Percentiles rank a stretch among this genome's conserved stretches.
phyloP scores from a whole-genome alignment of 2,888 invertebrate genomes.

The Tetropium fuscum region DNA sequence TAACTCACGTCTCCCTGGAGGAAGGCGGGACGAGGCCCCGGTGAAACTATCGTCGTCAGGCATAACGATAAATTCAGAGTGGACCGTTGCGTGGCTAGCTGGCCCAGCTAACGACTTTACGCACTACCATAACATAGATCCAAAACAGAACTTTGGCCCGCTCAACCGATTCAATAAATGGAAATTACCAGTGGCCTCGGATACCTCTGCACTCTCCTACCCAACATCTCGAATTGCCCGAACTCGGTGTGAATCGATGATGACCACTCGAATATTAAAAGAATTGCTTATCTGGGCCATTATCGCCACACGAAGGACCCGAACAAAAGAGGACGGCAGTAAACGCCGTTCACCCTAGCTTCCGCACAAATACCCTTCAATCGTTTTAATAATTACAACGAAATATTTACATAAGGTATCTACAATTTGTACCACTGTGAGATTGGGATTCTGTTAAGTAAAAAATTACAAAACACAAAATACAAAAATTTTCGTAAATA shows the following conservation, averaged over 20 bases:
- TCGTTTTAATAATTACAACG: no score
- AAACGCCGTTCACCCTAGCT: background rate
- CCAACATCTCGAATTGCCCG: slow-evolving; percentile 16
- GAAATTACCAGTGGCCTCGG: slow-evolving; percentile 40
- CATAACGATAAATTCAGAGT: slow-evolving; percentile 63
- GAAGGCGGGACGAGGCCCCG: slow-evolving; percentile 46
- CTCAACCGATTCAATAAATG: slow-evolving; percentile 44
- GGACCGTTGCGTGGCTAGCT: slow-evolving; percentile 34
- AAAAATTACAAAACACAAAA: no score
- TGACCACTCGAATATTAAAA: slow-evolving; percentile 7
- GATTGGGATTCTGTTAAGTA: no score
- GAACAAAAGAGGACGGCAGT: slow-evolving; percentile 2
- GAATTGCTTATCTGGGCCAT: slow-evolving; percentile 1
- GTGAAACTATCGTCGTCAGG: slow-evolving; percentile 56
- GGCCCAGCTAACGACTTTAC: slow-evolving; percentile 57
- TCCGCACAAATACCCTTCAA: background rate
- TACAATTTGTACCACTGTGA: no score
- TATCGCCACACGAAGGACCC: background rate
- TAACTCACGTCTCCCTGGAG: slow-evolving; percentile 64
- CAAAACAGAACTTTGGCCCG: slow-evolving; percentile 38
- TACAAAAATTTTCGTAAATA: no score
- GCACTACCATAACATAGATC: slow-evolving; percentile 57
- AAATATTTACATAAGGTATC: no score
- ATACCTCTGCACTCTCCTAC: slow-evolving; percentile 11
- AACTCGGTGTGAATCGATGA: slow-evolving; percentile 11